Percentiles rank a stretch among this genome's conserved stretches.
phyloP scores from a whole-genome alignment of 2,888 invertebrate genomes.

The Rotaria sp. region DNA sequence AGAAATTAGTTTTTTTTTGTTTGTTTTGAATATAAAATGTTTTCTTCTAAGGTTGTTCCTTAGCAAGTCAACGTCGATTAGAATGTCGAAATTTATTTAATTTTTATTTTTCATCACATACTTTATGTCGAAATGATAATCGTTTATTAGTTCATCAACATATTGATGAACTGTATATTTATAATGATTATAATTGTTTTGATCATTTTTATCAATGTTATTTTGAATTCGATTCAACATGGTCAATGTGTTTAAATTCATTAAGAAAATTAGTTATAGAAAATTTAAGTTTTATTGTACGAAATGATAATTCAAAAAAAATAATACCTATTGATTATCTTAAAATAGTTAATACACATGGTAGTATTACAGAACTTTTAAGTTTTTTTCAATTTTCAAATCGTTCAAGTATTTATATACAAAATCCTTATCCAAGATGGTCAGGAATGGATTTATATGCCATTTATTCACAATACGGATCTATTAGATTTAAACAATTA shows the following conservation, averaged over 20 bases:
- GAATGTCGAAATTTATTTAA: constrained; percentile 21
- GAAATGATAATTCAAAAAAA: not conserved
- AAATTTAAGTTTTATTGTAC: constrained; percentile 23
- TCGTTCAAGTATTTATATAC: not conserved
- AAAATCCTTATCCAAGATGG: not conserved
- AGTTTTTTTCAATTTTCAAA: not conserved
- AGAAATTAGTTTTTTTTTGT: not conserved
- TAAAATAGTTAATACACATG: constrained; percentile 17
- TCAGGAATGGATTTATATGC: not conserved
- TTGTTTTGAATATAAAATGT: not conserved
- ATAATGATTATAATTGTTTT: constrained; percentile 27
- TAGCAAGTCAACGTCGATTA: not conserved
- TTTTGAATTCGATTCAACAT: constrained; percentile 3
- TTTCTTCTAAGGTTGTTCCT: not conserved
- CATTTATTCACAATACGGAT: not conserved
- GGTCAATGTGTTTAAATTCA: not conserved
- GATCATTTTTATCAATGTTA: not conserved
- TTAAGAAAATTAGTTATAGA: not conserved
- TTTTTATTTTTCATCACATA: not conserved
- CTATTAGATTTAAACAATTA: not conserved
- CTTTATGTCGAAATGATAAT: not conserved
- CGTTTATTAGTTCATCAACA: not conserved
- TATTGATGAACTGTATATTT: not conserved
- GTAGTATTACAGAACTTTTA: not conserved
- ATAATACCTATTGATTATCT: constrained; percentile 10